phyloP scores from a whole-genome alignment of 2,113 vertebrate species.

The Stegostoma tigrinum region DNA sequence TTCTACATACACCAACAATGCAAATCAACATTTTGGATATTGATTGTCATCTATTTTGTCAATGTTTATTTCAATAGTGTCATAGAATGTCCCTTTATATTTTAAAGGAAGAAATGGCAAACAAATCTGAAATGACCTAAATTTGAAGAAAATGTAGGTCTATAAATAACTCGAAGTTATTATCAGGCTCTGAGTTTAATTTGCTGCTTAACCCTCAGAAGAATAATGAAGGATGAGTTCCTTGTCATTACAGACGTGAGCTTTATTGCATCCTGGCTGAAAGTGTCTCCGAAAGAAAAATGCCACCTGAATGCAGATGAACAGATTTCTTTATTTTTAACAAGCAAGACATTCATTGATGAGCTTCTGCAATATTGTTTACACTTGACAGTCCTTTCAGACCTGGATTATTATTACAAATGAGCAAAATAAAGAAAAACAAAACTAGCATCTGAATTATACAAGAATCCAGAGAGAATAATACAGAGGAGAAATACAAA shows the following conservation, averaged over 20 bases:
- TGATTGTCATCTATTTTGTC: not conserved
- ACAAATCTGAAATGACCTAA: not conserved
- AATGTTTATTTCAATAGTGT: not conserved
- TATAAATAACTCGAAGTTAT: constrained; percentile 10
- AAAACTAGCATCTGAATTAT: not conserved
- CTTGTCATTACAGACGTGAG: not conserved
- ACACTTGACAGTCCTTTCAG: not conserved
- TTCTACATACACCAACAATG: not conserved
- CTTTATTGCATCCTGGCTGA: not conserved
- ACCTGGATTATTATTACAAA: not conserved
- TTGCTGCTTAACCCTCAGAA: not conserved
- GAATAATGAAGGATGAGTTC: not conserved
- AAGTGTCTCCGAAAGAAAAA: not conserved
- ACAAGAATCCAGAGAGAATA: not conserved
- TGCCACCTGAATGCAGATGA: not conserved
- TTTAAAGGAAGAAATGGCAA: not conserved
- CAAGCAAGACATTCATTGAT: not conserved
- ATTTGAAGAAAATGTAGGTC: not conserved
- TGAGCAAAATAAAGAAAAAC: not conserved
- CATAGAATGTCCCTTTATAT: too few species aligned
- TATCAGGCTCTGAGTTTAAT: not conserved
- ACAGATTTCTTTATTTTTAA: not conserved
- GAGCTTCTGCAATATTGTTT: not conserved
- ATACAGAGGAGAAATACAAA: not conserved
- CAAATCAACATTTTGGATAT: not conserved